Evolutionary conservation across 1,140 invertebrate genomes (phyloP).

Genomic region (Cherax destructor): DNA sequence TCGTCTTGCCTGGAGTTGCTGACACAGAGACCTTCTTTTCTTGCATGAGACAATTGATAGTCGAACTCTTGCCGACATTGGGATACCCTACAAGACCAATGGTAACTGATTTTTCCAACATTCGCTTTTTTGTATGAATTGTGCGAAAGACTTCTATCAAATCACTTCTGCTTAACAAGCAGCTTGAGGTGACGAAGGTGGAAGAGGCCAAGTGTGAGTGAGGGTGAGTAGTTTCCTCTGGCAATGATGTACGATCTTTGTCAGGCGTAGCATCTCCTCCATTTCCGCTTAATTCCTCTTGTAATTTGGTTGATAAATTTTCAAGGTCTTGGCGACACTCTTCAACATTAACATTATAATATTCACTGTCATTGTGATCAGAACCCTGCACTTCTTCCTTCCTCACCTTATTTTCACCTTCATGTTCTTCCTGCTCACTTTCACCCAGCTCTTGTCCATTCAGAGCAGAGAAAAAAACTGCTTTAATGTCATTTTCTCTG

Average conservation of each 20-base stretch:
- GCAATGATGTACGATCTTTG: not conserved
- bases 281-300: not conserved
- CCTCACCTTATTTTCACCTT: not conserved
- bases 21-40: conserved; percentile 97
- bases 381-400: not conserved
- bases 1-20: conserved; percentile 97
- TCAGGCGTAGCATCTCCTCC: not conserved
- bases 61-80: conserved; percentile 99
- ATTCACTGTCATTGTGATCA: not conserved
- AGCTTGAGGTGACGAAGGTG: conserved; percentile 36
- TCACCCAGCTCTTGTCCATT: conserved; percentile 73
- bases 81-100: conserved; percentile 98
- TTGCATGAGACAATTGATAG: conserved; percentile 94
- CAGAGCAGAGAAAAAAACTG: conserved; percentile 90
- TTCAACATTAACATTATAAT: conserved; percentile 74
- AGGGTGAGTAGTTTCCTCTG: not conserved
- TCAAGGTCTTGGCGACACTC: conserved; percentile 76
- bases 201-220: not conserved
- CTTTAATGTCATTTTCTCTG: conserved; percentile 80
- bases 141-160: conserved; percentile 82
- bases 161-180: conserved; percentile 76
- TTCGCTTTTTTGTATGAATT: conserved; percentile 78
- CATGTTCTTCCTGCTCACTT: conserved; percentile 35
- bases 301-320: conserved; percentile 1
- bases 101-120: conserved; percentile 81